Percentiles rank a stretch among this genome's conserved stretches.
Conservation (phyloP, 2,113 vertebrate species). For the Hydropotes inermis region DNA sequence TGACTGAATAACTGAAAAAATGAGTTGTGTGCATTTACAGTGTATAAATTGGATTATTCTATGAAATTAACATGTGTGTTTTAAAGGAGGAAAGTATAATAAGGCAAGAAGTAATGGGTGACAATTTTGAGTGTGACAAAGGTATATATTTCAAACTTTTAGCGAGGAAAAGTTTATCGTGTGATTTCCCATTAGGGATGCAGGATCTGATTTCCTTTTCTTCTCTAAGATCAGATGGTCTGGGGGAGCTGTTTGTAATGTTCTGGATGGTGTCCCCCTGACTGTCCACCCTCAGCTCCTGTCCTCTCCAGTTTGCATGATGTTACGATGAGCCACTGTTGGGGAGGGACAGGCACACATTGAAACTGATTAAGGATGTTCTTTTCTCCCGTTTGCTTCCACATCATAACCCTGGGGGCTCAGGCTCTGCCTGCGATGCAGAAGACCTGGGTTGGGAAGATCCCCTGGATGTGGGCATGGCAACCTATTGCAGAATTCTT, state of each 20-base stretch:
- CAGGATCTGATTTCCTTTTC: not conserved
- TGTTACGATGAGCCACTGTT: not conserved
- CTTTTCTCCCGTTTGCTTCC: not conserved
- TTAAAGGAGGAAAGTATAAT: not conserved
- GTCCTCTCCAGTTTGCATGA: not conserved
- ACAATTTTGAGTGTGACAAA: not conserved
- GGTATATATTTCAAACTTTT: not conserved
- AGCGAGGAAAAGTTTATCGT: not conserved
- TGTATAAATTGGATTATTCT: not conserved
- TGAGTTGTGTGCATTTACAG: not conserved
- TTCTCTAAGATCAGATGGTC: not conserved
- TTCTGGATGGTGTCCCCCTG: not conserved
- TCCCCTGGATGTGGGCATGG: not conserved
- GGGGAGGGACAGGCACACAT: not conserved
- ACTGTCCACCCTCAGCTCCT: not conserved
- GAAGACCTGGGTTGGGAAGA: not conserved
- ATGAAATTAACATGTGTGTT: slow-evolving; percentile 9
- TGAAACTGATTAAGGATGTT: not conserved
- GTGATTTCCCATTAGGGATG: not conserved
- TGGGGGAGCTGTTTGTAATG: not conserved
- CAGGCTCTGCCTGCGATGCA: not conserved
- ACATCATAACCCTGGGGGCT: not conserved
- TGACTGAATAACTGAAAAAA: not conserved
- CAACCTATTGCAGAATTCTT: not conserved
- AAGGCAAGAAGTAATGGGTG: not conserved